Conservation (phyloP, 2,113 vertebrate genomes). For the Lontra canadensis region DNA sequence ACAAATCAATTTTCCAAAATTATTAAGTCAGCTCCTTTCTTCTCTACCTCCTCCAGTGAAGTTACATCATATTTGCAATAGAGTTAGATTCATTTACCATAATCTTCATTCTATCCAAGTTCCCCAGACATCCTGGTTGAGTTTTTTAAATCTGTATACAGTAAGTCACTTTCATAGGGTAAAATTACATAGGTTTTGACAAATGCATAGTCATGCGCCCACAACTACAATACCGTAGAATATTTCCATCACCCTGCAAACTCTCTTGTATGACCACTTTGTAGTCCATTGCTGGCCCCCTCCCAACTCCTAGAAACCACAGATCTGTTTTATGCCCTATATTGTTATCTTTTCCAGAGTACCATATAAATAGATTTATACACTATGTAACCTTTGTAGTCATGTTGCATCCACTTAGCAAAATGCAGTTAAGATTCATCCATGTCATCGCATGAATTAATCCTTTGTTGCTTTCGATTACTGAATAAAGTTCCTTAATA, state of each 20-base stretch:
- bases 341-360: background rate
- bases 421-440: background rate
- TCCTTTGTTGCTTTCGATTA: background rate
- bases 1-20: slow-evolving; percentile 24
- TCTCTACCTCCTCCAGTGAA: background rate
- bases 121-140: background rate
- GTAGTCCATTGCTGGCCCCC: background rate
- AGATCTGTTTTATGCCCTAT: background rate
- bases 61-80: background rate
- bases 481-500: background rate
- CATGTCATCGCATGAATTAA: background rate
- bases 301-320: background rate
- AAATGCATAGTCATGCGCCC: background rate
- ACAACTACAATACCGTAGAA: background rate
- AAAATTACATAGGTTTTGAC: background rate
- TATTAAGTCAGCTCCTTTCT: background rate
- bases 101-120: background rate
- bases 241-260: background rate
- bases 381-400: background rate
- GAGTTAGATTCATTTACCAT: background rate
- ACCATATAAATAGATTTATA: background rate
- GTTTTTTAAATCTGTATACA: background rate
- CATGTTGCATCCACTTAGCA: background rate
- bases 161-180: background rate
- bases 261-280: background rate